Base-by-base conservation (phyloP, 2,888 invertebrate genomes). In the Melitaea athalia region DNA sequence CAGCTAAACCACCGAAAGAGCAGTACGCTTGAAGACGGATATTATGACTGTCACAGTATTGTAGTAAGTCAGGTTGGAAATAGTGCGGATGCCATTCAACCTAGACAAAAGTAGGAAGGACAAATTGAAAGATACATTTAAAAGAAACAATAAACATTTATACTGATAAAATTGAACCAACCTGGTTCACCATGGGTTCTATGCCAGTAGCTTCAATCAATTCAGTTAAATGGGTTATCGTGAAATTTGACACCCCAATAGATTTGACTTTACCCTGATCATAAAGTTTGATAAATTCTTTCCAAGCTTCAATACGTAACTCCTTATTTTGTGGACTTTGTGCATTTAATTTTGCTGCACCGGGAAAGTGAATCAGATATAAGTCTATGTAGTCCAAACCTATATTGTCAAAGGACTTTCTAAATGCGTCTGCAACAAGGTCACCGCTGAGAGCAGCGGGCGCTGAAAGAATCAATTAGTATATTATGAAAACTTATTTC, bases 181-280 rank as follows among this genome's bases (percentile, higher is more conserved):
- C 96, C 94, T 97, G 97, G 84, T 97, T 95, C 0, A 97, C 95
- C 72, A 95, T 94, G 31, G 97, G 96, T 72, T 90, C 85, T 8
- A 95, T 87, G 11, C 91, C 92, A 67, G 91, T 88, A 68, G 93
- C 90, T 42, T 81, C 74, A 47, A 94, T 78, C 49, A 97, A 83
- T 73, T 96, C 94, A 63, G 93, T 85, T 49, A 98, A 82, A 85
- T 98, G 97, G 52, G 85, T 85, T 0, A 94, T 85, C 6, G 94
- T 95, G 78, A 95, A 98, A 85, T 98, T 98, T 0, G 97, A 97
- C 0, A 98, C 97, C 0, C 98, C 98, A 74, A 97, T 96, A 3
- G 95, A 94, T 79, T 93, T 86, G 0, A 93, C 86, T 33, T 89
- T 77, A 63, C 96, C 96, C 73, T 94, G 88, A 62, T 94, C 92